Evolutionary conservation across 2,888 invertebrate species (phyloP).

Genomic region (Tribolium freemani): DNA sequence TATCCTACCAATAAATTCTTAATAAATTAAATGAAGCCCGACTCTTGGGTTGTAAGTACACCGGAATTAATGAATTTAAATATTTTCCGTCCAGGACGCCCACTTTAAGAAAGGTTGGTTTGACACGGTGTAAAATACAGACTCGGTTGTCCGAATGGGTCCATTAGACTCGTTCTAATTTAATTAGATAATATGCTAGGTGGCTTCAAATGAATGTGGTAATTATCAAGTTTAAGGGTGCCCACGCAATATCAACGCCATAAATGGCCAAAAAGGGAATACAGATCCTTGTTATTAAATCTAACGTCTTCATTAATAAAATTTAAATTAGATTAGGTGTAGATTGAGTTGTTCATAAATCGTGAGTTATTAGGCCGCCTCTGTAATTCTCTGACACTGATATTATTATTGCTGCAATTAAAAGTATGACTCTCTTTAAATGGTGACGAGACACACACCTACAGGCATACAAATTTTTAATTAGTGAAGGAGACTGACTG

Average conservation of each 20-base stretch:
- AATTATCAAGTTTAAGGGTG: constrained; percentile 37
- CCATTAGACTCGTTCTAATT: constrained; percentile 40
- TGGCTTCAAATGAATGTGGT: constrained; percentile 40
- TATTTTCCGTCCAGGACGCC: constrained; percentile 2
- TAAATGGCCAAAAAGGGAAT: constrained; percentile 23
- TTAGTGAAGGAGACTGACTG: constrained; percentile 23
- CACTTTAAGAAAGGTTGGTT: background rate
- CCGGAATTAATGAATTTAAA: constrained; percentile 16
- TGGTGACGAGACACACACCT: constrained; percentile 12
- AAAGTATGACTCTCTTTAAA: background rate
- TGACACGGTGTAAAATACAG: constrained; percentile 24
- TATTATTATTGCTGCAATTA: constrained; percentile 4
- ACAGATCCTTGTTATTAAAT: constrained; percentile 29
- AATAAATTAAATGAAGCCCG: too few species aligned
- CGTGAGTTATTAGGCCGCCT: constrained; percentile 6
- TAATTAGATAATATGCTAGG: constrained; percentile 41
- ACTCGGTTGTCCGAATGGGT: constrained; percentile 29
- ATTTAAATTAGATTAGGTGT: constrained; percentile 34
- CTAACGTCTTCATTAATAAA: constrained; percentile 37
- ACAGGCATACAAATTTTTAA: constrained; percentile 36
- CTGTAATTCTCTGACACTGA: background rate
- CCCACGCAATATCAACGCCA: constrained; percentile 34
- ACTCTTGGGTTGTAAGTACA: background rate
- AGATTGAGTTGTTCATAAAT: background rate
- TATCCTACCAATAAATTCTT: too few species aligned